Percentiles rank a stretch among this genome's conserved stretches.
These are phyloP conservation scores for Drosophila malerkotliana DNA, from an alignment of 1,140 invertebrate species.

Conservation along the genomic window DNA sequence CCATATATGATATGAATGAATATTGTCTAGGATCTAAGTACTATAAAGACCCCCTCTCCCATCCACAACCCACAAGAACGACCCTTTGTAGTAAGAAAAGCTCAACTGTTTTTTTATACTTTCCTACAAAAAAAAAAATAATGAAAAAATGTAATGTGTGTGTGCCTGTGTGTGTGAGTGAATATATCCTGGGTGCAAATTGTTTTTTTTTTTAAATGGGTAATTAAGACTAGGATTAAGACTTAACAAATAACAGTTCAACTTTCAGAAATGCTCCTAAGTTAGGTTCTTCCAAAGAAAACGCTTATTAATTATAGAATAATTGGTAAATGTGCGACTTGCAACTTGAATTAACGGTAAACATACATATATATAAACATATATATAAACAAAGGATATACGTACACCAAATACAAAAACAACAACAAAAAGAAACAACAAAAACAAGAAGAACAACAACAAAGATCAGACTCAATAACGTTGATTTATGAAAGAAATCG, in stretches of 20 bases:
- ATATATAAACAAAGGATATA: constrained; percentile 13
- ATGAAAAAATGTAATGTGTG: constrained; percentile 22
- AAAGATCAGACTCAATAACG: constrained; percentile 17
- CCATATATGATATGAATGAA: constrained; percentile 52
- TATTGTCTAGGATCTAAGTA: neutral
- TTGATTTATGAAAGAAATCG: constrained; percentile 13
- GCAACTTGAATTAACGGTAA: constrained; percentile 15
- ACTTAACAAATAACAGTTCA: constrained; percentile 18
- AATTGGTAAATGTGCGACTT: constrained; percentile 40
- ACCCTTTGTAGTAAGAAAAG: constrained; percentile 18
- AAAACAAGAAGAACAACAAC: neutral
- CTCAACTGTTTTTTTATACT: constrained; percentile 77
- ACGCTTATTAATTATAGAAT: constrained; percentile 77
- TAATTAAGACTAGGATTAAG: constrained; percentile 27
- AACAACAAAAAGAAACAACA: neutral
- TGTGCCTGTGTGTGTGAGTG: constrained; percentile 13
- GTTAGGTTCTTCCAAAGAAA: constrained; percentile 79
- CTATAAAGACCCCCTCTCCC: no score
- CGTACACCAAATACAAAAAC: constrained; percentile 1
- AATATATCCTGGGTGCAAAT: constrained; percentile 4
- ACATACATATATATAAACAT: neutral
- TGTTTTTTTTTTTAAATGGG: constrained; percentile 11
- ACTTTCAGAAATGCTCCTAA: constrained; percentile 56
- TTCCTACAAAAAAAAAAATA: constrained; percentile 59
- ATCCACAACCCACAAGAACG: no score